phyloP scores from a whole-genome alignment of 2,113 vertebrate genomes.

The Rallus limicola region DNA sequence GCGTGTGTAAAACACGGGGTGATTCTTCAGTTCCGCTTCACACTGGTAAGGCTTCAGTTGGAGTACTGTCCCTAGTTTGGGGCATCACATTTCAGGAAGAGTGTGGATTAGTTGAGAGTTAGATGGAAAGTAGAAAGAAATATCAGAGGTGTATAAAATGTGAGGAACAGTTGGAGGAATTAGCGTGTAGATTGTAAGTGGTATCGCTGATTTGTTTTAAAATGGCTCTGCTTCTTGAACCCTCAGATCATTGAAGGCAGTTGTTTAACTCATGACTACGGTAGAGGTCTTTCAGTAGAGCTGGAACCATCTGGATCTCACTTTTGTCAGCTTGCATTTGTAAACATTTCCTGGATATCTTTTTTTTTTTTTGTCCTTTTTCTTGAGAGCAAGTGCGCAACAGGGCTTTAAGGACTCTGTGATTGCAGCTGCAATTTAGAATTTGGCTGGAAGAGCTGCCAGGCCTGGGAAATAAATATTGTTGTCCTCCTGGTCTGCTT shows the following conservation, averaged over 20 bases:
- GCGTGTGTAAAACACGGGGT: background rate
- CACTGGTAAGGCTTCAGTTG: background rate
- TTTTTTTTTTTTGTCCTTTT: background rate
- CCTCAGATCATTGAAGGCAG: background rate
- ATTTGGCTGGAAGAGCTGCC: background rate
- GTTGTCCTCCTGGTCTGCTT: background rate
- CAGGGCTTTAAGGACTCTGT: background rate
- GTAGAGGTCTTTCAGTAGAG: background rate
- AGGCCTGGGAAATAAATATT: background rate
- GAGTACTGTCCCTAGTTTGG: background rate
- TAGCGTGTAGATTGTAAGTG: background rate
- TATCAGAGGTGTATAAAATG: background rate
- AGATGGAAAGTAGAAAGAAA: background rate
- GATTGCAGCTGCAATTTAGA: background rate
- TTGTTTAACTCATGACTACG: background rate
- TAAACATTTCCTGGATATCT: background rate
- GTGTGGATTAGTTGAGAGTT: background rate
- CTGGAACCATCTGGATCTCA: background rate
- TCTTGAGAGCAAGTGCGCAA: background rate
- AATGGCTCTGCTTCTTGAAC: background rate
- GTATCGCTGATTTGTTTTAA: background rate
- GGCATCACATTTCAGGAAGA: background rate
- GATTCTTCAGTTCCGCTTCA: background rate
- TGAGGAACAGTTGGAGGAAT: background rate
- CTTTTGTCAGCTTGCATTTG: constrained; percentile 2